Conservation (phyloP, 2,888 invertebrate species). For the Spialia ferax region DNA sequence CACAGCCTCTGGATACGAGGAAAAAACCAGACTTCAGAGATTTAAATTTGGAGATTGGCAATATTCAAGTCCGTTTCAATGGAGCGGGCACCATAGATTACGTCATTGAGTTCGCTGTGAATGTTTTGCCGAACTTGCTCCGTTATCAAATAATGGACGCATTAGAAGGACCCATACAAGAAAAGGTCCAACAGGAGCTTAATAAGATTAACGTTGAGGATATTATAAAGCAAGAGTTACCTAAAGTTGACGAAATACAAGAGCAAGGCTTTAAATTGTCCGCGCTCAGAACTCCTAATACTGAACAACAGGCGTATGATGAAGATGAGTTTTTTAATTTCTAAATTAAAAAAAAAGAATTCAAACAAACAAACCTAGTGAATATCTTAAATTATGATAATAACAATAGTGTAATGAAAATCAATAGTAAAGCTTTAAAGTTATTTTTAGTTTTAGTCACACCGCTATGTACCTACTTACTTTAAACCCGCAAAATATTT, state of each 20-base stretch:
- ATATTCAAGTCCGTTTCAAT: slow-evolving; percentile 93
- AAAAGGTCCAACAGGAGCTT: slow-evolving; percentile 91
- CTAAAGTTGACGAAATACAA: slow-evolving; percentile 88
- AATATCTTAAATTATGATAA: slow-evolving; percentile 2
- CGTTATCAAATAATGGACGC: slow-evolving; percentile 96
- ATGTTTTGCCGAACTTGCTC: slow-evolving; percentile 94
- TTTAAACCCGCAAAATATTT: background rate
- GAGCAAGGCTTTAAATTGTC: slow-evolving; percentile 78
- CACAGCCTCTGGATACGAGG: slow-evolving; percentile 92
- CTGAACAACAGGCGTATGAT: slow-evolving; percentile 60
- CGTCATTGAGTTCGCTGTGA: slow-evolving; percentile 92
- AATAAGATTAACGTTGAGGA: slow-evolving; percentile 92
- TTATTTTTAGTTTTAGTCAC: background rate
- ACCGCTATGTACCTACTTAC: background rate
- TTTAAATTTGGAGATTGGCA: slow-evolving; percentile 93
- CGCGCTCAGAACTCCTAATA: slow-evolving; percentile 57
- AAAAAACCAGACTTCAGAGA: slow-evolving; percentile 90
- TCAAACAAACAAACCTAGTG: slow-evolving; percentile 23
- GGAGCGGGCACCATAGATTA: slow-evolving; percentile 96
- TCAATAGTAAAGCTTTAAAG: background rate
- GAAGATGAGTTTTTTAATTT: slow-evolving; percentile 83
- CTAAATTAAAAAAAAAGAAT: slow-evolving; percentile 48
- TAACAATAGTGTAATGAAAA: background rate
- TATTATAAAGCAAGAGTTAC: slow-evolving; percentile 89
- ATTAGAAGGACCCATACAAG: slow-evolving; percentile 91